Base-by-base conservation (phyloP, 1,140 invertebrate genomes). In the Orius insidiosus region DNA sequence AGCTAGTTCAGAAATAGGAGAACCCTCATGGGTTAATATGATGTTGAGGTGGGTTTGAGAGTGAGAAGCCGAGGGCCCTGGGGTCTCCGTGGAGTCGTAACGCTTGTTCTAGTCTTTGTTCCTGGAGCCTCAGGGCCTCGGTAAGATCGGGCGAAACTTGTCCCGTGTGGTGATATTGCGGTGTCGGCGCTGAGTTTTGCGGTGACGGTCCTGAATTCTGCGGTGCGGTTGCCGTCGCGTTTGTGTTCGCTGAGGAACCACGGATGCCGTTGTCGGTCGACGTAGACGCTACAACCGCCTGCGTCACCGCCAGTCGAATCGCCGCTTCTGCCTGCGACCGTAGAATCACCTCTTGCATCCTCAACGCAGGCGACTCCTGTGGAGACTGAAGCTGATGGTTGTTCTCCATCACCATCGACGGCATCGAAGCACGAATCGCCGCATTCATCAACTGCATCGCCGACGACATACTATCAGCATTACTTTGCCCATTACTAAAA, bases 311-410 rank as follows among this genome's bases (percentile, higher is more conserved):
- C 51, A 86, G 61, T 56, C 85, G 68, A 10, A 86, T 68, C 1
- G 84, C 78, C 13, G 77, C 81, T 58, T 86, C 83, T 1, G 83
- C 82, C 53, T 87, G 84, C 42, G 80, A 81, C 55, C 82, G 71
- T 10, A 87, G 62, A 8, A 88, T 65, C 0, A 80, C 83, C 61
- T 87, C 80, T 52, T 71, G 69, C 66, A 86, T 80, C 47, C 82
- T 67, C 5, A 86, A 61, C 1, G 81, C 76, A 3, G 67, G 65
- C 36, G 64, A 44, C 53, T 60, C 56, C 51, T 55, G 54, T n/a
- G 45, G 52, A 5, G 45, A 44, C 48, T 56, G 53, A 38, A 52
- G 53, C 39, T 51, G 55, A 16, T 63, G 60, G 18, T 56, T 50
- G 65, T 59, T 74, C 65, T 56, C 56, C 42, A 57, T 56, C 15